Conservation (phyloP, 1,140 invertebrate species). For the Calliopsis andreniformis region DNA sequence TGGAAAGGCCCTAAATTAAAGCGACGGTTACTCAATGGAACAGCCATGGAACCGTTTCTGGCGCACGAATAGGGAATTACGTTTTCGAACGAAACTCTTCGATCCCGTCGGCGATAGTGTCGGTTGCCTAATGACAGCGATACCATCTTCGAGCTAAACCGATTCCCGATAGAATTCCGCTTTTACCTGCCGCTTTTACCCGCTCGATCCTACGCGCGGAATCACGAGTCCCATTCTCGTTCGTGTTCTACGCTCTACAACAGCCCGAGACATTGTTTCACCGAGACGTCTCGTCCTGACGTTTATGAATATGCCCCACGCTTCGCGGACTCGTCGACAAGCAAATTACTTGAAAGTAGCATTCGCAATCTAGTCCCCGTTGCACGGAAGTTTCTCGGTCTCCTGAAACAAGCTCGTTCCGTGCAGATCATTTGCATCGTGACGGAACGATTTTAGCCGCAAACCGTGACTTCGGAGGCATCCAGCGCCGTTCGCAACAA, state of each 20-base stretch:
- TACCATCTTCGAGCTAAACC: constrained; percentile 34
- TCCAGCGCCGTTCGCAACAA: constrained; percentile 3
- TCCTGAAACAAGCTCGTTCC: too few species aligned
- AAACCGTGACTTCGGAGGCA: constrained; percentile 21
- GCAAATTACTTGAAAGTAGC: not conserved
- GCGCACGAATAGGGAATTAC: constrained; percentile 17
- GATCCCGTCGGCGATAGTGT: constrained; percentile 38
- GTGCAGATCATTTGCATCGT: constrained; percentile 25
- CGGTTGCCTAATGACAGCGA: constrained; percentile 47
- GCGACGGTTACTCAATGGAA: not conserved
- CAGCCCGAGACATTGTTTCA: not conserved
- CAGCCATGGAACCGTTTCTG: constrained; percentile 1
- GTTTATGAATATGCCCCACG: constrained; percentile 3
- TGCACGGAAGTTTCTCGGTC: not conserved
- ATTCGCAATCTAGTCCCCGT: not conserved
- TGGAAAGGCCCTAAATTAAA: too few species aligned
- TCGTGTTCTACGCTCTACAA: constrained; percentile 21
- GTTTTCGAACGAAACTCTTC: constrained; percentile 36
- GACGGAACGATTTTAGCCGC: constrained; percentile 40
- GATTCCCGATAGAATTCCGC: constrained; percentile 24
- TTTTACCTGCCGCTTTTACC: constrained; percentile 46
- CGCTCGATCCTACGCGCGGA: constrained; percentile 13
- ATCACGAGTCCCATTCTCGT: constrained; percentile 28
- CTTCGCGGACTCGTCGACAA: not conserved
- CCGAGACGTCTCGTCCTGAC: not conserved